Evolutionary conservation across 2,888 invertebrate genomes (phyloP), one percentile per base, ranked within the genome.

Genomic region (Ptychoptera albimana): DNA sequence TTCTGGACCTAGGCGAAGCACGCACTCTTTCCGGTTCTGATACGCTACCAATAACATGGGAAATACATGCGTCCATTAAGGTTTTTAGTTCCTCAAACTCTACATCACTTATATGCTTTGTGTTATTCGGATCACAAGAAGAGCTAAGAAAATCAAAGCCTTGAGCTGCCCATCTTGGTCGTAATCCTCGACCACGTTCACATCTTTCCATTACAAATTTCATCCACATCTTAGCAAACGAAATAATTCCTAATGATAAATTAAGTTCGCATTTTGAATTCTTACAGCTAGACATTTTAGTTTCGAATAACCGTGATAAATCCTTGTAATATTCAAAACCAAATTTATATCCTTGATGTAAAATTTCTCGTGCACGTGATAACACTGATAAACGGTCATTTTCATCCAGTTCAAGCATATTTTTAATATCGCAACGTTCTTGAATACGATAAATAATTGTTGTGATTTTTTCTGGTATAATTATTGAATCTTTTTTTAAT

Each of bases 131-230:
- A 56, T 91, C 87, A 57, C 86, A 88, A 1, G 86, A 84, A 37
- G 81, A 71, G 62, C 84, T 79, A 2, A 93, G 69, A 61, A 88
- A 92, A 56, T 92, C 91, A 43, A 92, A 60, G 0, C 92, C 91
- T 58, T 87, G 87, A 57, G 78, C 78, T 3, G 91, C 89, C 91
- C 91, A 92, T 57, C 89, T 68, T 0, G 88, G 87, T 15, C 85
- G 64, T 51, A 82, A 69, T 0, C 88, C 88, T 6, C 86, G 70
- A 0, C 86, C 86, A 1, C 82, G 66, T 57, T 92, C 91, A 59
- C 89, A 93, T 12, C 84, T 73, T 55, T 81, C 78, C 50, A 77
- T 74, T 1, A 88, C 89, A 61, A 92, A 93, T 46, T 73, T 71
- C 85, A 92, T 91, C 93, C 93, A 93, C 58, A 84, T 75, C 53